Conservation (phyloP, 37 sponge, comb jelly and placozoan genomes). For the Cladorhizidae sp. region DNA sequence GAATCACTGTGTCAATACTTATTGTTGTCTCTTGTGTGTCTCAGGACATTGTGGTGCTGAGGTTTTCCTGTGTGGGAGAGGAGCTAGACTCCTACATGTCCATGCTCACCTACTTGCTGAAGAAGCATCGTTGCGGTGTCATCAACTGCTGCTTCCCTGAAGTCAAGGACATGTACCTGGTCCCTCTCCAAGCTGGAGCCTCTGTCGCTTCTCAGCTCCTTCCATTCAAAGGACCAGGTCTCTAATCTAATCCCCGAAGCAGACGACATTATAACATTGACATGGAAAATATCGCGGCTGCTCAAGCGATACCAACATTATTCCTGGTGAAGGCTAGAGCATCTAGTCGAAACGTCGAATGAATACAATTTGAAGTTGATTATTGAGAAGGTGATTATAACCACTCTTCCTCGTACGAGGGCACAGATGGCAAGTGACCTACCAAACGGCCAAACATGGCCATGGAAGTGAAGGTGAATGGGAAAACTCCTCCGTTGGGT, state of each 20-base stretch:
- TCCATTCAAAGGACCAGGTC: constrained; percentile 47
- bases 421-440: not conserved
- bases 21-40: too few relatives aligned
- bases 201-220: constrained; percentile 36
- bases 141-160: constrained; percentile 28
- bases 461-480: constrained; percentile 11
- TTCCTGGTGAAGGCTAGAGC: too few relatives aligned
- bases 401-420: not conserved
- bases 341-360: too few relatives aligned
- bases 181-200: constrained; percentile 45
- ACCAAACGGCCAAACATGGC: not conserved
- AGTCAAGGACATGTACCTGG: constrained; percentile 80
- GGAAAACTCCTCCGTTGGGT: constrained; percentile 6
- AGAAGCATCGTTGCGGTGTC: constrained; percentile 68
- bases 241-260: not conserved
- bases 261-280: not conserved
- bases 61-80: constrained; percentile 52
- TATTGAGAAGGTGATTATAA: too few relatives aligned
- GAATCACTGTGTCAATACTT: too few relatives aligned
- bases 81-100: constrained; percentile 53
- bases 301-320: constrained; percentile 40
- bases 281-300: not conserved
- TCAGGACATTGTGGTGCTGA: constrained; percentile 61
- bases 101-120: constrained; percentile 69
- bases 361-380: too few relatives aligned